These are phyloP conservation scores for Eupleurogrammus muticus DNA, from an alignment of 2,797 vertebrate species.

Conservation along the genomic window DNA sequence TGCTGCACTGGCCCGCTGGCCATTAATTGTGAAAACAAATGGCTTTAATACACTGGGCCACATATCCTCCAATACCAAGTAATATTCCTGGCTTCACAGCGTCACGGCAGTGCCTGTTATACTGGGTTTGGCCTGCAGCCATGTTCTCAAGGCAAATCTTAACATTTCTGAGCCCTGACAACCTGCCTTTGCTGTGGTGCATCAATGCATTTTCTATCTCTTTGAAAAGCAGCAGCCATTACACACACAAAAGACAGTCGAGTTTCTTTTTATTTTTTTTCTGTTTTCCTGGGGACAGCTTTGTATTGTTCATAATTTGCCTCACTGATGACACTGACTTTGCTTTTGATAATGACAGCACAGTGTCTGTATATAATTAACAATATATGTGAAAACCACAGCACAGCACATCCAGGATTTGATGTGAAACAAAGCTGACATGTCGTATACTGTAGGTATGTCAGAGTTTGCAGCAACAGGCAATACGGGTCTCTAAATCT, in stretches of 20 bases:
- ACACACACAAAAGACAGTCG: neutral
- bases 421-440: neutral
- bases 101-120: constrained; percentile 60
- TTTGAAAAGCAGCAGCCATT: neutral
- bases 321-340: neutral
- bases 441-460: neutral
- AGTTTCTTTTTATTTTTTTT: neutral
- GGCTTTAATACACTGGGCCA: constrained; percentile 33
- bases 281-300: neutral
- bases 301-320: neutral
- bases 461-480: neutral
- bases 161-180: constrained; percentile 44
- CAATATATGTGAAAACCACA: neutral
- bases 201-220: constrained; percentile 1
- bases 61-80: constrained; percentile 34
- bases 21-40: constrained; percentile 65
- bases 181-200: constrained; percentile 2
- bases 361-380: neutral
- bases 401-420: neutral
- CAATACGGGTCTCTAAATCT: neutral
- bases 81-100: constrained; percentile 11
- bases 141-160: constrained; percentile 5
- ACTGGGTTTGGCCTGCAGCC: constrained; percentile 42
- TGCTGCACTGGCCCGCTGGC: constrained; percentile 43
- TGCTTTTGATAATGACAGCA: neutral